A percentile compares a stretch with the other conserved stretches of the same genome.
Conservation (phyloP, 2,113 vertebrate species). For the Vulpes ferrilata region DNA sequence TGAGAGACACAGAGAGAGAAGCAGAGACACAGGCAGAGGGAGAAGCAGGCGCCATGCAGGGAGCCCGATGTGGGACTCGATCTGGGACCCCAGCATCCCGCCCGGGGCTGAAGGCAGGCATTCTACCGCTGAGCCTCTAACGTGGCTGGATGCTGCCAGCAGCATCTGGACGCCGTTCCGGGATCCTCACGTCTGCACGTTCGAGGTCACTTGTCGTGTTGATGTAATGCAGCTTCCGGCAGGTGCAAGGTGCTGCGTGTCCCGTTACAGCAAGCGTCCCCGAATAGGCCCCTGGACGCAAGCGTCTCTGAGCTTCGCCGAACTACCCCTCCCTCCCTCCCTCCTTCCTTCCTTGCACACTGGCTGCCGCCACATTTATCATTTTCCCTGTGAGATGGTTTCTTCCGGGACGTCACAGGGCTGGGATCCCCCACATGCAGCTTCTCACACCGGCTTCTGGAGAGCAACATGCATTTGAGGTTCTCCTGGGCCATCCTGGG, state of each 20-base stretch:
- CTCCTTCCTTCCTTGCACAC: rapidly evolving
- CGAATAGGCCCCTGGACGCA: rapidly evolving
- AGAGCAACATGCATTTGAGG: rapidly evolving
- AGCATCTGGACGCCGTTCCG: rapidly evolving
- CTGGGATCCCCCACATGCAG: rapidly evolving
- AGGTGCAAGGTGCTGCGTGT: rapidly evolving
- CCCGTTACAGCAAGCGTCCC: rapidly evolving
- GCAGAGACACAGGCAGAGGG: too few species aligned
- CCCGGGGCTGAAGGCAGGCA: too few species aligned
- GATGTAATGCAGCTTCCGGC: rapidly evolving
- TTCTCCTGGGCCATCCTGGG: rapidly evolving
- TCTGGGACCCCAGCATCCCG: too few species aligned
- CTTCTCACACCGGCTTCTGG: neutral
- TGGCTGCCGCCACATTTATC: rapidly evolving
- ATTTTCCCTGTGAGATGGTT: rapidly evolving
- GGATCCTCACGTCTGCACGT: rapidly evolving
- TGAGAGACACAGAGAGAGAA: too few species aligned
- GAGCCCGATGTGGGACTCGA: too few species aligned
- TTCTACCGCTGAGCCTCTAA: neutral
- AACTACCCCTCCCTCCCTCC: neutral
- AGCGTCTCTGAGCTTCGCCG: rapidly evolving
- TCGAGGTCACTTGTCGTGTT: rapidly evolving
- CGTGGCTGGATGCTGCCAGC: rapidly evolving
- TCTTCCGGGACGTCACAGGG: neutral
- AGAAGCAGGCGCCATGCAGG: too few species aligned